These are phyloP conservation scores for Proisotoma minuta DNA, from an alignment of 2,888 invertebrate species.

Conservation along the genomic window DNA sequence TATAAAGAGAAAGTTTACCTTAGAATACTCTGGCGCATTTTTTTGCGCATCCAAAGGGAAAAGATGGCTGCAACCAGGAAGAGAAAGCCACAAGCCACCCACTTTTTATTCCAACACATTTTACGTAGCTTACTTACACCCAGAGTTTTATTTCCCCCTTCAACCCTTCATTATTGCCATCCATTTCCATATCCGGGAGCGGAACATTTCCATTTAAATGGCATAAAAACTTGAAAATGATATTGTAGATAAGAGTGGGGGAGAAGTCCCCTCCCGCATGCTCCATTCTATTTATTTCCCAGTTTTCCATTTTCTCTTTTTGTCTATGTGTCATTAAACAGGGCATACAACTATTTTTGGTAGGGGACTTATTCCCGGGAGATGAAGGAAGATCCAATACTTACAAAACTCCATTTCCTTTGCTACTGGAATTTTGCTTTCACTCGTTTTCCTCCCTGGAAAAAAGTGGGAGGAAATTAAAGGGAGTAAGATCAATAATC, in stretches of 20 bases:
- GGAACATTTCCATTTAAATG: neutral
- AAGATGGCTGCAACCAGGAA: conserved; percentile 31
- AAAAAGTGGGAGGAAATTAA: conserved; percentile 42
- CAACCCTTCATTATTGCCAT: neutral
- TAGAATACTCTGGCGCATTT: conserved; percentile 43
- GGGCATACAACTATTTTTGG: neutral
- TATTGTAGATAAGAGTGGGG: conserved; percentile 11
- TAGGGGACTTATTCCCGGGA: neutral
- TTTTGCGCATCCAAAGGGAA: conserved; percentile 40
- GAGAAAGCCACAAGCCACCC: conserved; percentile 10
- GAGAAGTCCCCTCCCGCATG: too few relatives aligned
- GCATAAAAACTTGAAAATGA: conserved; percentile 4
- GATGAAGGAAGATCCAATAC: neutral
- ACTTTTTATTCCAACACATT: conserved; percentile 1
- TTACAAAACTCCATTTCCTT: conserved; percentile 34
- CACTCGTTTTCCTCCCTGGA: conserved; percentile 31
- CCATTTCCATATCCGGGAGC: conserved; percentile 1
- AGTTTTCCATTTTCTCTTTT: neutral
- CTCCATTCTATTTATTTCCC: neutral
- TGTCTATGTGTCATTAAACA: neutral
- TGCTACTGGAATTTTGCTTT: conserved; percentile 20
- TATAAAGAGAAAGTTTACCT: conserved; percentile 14
- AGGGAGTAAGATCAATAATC: conserved; percentile 40
- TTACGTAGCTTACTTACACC: neutral
- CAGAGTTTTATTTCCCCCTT: neutral